Evolutionary conservation across 2,113 vertebrate species (phyloP), one percentile per base, ranked within the genome.

Genomic region (Callorhinus ursinus): DNA sequence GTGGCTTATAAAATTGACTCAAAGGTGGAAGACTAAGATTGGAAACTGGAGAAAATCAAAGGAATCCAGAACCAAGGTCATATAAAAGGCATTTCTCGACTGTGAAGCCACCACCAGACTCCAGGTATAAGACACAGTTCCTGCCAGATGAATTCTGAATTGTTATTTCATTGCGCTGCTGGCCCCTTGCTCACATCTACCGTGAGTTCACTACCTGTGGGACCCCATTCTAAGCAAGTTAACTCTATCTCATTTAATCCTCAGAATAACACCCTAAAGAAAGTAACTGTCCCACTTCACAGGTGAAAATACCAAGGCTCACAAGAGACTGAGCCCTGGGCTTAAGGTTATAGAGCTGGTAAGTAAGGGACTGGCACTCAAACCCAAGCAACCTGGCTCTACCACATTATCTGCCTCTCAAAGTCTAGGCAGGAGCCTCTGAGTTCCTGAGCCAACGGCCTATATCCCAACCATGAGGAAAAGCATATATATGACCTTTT

Each of bases 81-180:
- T 28, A 19, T 36, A 39, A 74, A 83, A 93, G 26, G 33, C 87
- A 57, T 46, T 46, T 2, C 36, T 63, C 19, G 36, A 22, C 86
- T 51, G 33, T 7, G 3, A 79, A 92, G 22, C 33, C 46, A 57
- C 51, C 26, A 10, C 9, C 16, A 28, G 31, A 65, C 33, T 39
- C 26, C 12, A 55, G 26, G 51, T 71, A 53, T 0, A 7, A 77
- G 53, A 63, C 61, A 59, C 21, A 31, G 33, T 28, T 85, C 21
- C 14, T 16, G 46, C 86, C 26, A 21, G 55, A 26, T n/a, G 28
- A 36, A 5, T 28, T 16, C 36, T 39, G 4, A 51, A 24, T 12
- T 19, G 15, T 42, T 33, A 1, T 81, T 57, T 46, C 2, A 15
- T 12, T 53, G 51, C 2, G 4, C 7, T 0, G 1, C 9, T 42